These are phyloP conservation scores for Chaunax sp. DNA, from an alignment of 2,797 vertebrate species.

Conservation along the genomic window DNA sequence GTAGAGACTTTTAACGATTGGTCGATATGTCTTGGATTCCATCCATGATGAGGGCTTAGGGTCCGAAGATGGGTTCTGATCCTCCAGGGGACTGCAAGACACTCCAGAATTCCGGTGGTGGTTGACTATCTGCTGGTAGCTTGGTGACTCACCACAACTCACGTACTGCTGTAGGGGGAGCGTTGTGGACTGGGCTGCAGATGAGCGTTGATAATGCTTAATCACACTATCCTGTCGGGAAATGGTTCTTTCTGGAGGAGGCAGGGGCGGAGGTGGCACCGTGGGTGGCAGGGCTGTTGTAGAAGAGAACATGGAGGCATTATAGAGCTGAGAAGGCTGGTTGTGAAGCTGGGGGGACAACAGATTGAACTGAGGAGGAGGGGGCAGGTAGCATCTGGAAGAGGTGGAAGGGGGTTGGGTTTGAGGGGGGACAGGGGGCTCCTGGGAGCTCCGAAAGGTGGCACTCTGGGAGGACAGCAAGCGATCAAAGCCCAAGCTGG, in stretches of 20 bases:
- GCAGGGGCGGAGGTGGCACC: no score
- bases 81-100: no score
- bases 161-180: no score
- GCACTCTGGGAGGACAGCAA: constrained; percentile 86
- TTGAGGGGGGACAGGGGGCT: constrained; percentile 70
- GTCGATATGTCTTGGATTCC: constrained; percentile 86
- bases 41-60: constrained; percentile 75
- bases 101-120: no score
- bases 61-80: constrained; percentile 81
- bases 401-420: constrained; percentile 80
- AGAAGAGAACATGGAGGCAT: constrained; percentile 89
- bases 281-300: no score
- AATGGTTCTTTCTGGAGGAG: no score
- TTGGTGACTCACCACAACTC: no score
- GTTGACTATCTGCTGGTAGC: no score
- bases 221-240: no score
- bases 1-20: constrained; percentile 89
- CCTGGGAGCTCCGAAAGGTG: constrained; percentile 82
- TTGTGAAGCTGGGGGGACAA: constrained; percentile 88
- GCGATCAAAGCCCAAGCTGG: constrained; percentile 90
- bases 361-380: constrained; percentile 89
- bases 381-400: constrained; percentile 85
- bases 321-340: constrained; percentile 89
- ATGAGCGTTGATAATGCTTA: no score
- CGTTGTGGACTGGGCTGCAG: no score